Evolutionary conservation across 2,113 vertebrate genomes (phyloP).

Genomic region (Toxostoma redivivum): DNA sequence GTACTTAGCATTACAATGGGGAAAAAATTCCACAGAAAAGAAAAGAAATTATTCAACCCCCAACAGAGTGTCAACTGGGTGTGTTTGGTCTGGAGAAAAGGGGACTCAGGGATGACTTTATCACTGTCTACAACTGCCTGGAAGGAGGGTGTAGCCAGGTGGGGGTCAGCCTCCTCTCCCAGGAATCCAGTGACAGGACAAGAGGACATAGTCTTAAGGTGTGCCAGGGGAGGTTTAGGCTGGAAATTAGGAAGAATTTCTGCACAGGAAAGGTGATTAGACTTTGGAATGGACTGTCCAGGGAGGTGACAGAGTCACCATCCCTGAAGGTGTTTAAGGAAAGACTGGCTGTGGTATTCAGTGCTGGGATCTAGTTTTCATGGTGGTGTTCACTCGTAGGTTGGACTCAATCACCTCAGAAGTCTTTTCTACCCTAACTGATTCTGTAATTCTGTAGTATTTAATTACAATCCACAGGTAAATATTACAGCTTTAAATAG

Average conservation of each 20-base stretch:
- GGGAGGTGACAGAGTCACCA: background rate
- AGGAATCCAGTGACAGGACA: background rate
- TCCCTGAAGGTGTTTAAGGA: background rate
- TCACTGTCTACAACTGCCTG: background rate
- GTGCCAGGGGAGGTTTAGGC: background rate
- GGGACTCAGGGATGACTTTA: background rate
- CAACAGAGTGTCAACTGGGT: accelerated
- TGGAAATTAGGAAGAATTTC: background rate
- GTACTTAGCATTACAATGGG: too few relatives aligned
- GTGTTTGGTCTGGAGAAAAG: background rate
- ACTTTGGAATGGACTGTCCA: background rate
- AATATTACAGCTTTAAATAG: background rate
- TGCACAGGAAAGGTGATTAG: background rate
- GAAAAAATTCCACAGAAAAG: too few relatives aligned
- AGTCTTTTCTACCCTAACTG: background rate
- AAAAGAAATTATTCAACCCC: too few relatives aligned
- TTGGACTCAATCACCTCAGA: background rate
- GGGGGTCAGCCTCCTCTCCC: background rate
- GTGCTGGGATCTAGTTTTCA: too few relatives aligned
- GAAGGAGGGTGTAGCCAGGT: background rate
- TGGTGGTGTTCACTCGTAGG: accelerated
- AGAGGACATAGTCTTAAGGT: background rate
- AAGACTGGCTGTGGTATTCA: background rate
- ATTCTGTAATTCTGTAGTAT: background rate
- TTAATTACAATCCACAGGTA: background rate